Conservation (phyloP, 2,113 vertebrate species). For the Myiopsitta monachus region DNA sequence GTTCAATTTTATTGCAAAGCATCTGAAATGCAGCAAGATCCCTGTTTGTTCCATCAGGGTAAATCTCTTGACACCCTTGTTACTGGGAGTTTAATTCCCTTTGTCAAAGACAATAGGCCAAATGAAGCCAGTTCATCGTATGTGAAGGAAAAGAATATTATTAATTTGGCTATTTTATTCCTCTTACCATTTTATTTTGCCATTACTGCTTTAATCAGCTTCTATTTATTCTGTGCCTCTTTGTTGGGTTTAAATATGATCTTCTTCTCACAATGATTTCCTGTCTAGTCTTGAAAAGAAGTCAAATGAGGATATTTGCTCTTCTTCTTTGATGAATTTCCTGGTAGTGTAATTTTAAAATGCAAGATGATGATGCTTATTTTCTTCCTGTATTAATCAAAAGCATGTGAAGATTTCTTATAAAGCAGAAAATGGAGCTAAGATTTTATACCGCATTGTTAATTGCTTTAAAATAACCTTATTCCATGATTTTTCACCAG, state of each 20-base stretch:
- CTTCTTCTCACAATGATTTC: background rate
- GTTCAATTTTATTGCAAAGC: background rate
- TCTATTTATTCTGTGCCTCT: background rate
- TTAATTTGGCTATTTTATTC: background rate
- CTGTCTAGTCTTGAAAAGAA: background rate
- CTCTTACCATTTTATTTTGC: background rate
- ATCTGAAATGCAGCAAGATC: background rate
- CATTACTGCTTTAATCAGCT: conserved; percentile 28
- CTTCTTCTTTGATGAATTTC: background rate
- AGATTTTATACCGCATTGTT: background rate
- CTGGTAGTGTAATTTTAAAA: background rate
- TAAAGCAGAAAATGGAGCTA: background rate
- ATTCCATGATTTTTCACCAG: background rate
- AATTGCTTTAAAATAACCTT: background rate
- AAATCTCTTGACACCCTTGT: background rate
- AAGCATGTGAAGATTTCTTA: background rate
- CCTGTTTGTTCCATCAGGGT: background rate
- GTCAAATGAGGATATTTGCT: conserved; percentile 3
- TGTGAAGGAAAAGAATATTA: background rate
- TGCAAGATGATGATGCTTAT: background rate
- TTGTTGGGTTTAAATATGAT: background rate
- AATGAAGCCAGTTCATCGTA: background rate
- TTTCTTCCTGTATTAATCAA: background rate
- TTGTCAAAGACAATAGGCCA: background rate
- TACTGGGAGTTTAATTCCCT: background rate